Evolutionary conservation across 2,797 vertebrate species (phyloP).

Genomic region (Myotis findleyi): DNA sequence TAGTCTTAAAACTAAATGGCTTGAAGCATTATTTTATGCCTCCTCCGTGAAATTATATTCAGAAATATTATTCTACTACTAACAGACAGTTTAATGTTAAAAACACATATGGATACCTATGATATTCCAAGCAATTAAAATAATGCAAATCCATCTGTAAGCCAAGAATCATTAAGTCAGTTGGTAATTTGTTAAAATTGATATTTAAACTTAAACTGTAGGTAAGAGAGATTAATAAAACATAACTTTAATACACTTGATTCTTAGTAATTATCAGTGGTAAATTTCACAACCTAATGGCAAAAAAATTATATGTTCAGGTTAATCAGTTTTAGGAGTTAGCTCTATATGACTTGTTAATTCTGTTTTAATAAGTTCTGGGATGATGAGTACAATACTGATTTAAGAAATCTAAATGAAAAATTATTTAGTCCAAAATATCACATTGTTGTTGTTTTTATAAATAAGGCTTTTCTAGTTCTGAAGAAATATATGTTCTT

Average conservation of each 20-base stretch:
- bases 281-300: slow-evolving; percentile 59
- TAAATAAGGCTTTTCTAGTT: slow-evolving; percentile 11
- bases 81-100: slow-evolving; percentile 40
- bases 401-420: slow-evolving; percentile 29
- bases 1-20: slow-evolving; percentile 46
- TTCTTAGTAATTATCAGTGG: slow-evolving; percentile 53
- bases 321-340: slow-evolving; percentile 21
- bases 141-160: slow-evolving; percentile 47
- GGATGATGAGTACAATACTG: slow-evolving; percentile 21
- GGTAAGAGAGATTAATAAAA: slow-evolving; percentile 31
- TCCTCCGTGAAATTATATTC: slow-evolving; percentile 40
- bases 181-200: slow-evolving; percentile 66
- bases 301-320: slow-evolving; percentile 35
- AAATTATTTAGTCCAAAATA: slow-evolving; percentile 13
- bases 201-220: slow-evolving; percentile 56
- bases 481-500: neutral
- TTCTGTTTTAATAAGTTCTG: slow-evolving; percentile 17
- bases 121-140: slow-evolving; percentile 59
- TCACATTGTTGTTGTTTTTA: neutral
- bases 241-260: neutral
- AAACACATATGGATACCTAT: slow-evolving; percentile 31
- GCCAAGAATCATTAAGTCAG: slow-evolving; percentile 48
- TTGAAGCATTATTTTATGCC: slow-evolving; percentile 31
- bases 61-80: slow-evolving; percentile 60
- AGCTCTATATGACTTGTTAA: neutral